phyloP scores from a whole-genome alignment of 2,888 invertebrate species.

The Adela reaumurella region DNA sequence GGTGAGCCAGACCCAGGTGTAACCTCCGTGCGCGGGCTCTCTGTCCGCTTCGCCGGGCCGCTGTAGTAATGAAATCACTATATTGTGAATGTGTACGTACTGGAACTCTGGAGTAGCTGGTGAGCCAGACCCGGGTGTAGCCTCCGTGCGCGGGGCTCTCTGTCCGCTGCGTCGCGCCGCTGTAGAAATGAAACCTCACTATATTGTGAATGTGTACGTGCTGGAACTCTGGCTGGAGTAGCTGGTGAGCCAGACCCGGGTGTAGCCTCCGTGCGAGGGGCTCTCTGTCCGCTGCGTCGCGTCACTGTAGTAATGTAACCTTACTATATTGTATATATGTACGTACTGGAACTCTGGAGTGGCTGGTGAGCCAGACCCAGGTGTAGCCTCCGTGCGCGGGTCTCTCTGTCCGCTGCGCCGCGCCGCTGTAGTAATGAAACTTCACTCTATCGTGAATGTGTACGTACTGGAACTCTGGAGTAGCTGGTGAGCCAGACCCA shows the following conservation, averaged over 20 bases:
- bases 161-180: slow-evolving; percentile 57
- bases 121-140: slow-evolving; percentile 83
- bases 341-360: slow-evolving; percentile 78
- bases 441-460: too few relatives aligned
- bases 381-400: slow-evolving; percentile 71
- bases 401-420: slow-evolving; percentile 58
- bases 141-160: slow-evolving; percentile 67
- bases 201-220: slow-evolving; percentile 31
- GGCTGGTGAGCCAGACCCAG: slow-evolving; percentile 85
- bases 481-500: slow-evolving; percentile 88
- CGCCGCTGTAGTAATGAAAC: too few relatives aligned
- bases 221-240: slow-evolving; percentile 85
- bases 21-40: slow-evolving; percentile 69
- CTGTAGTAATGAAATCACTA: too few relatives aligned
- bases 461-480: slow-evolving; percentile 75
- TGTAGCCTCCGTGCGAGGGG: slow-evolving; percentile 68
- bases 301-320: too few relatives aligned
- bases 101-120: slow-evolving; percentile 82
- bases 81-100: slow-evolving; percentile 46
- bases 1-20: slow-evolving; percentile 84
- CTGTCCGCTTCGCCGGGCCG: slow-evolving; percentile 56
- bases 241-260: slow-evolving; percentile 84
- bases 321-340: not conserved
- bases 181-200: too few relatives aligned
- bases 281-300: slow-evolving; percentile 59